Percentiles rank a stretch among this genome's conserved stretches.
These are phyloP conservation scores for Anodontia alba DNA, from an alignment of 2,888 invertebrate species.

Conservation along the genomic window DNA sequence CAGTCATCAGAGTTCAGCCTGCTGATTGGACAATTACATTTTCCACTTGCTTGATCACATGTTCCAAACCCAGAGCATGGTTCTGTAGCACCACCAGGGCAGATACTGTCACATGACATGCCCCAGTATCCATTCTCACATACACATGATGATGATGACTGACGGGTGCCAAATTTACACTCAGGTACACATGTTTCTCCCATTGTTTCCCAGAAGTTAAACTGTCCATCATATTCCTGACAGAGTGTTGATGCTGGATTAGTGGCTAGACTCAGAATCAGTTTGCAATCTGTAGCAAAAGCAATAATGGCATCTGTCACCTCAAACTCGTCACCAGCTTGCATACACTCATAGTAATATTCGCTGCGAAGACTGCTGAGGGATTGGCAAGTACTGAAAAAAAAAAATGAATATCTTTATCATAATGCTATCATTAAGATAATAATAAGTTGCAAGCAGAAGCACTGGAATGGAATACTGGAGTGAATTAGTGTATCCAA, in stretches of 20 bases:
- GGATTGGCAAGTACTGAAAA: not conserved
- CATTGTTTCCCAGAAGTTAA: constrained; percentile 50
- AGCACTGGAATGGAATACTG: too few relatives aligned
- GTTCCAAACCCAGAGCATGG: constrained; percentile 72
- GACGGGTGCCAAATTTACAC: constrained; percentile 59
- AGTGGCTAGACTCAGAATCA: constrained; percentile 33
- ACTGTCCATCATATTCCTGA: constrained; percentile 44
- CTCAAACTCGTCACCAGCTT: constrained; percentile 46
- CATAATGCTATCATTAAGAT: too few relatives aligned
- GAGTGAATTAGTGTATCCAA: too few relatives aligned
- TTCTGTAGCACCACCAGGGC: constrained; percentile 67
- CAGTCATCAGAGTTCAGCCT: constrained; percentile 62
- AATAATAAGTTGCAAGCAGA: too few relatives aligned
- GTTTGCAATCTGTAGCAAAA: constrained; percentile 69
- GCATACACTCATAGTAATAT: constrained; percentile 44
- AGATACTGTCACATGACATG: constrained; percentile 61
- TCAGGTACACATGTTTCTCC: constrained; percentile 52
- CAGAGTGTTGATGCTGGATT: constrained; percentile 69
- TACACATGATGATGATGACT: constrained; percentile 41
- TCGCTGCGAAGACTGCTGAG: not conserved
- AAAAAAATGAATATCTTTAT: too few relatives aligned
- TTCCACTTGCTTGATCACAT: constrained; percentile 64
- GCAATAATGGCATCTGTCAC: constrained; percentile 38
- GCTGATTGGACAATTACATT: constrained; percentile 70
- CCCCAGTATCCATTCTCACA: constrained; percentile 70